These are phyloP conservation scores for Tenthredo distinguenda DNA, from an alignment of 2,888 invertebrate genomes.

Conservation along the genomic window DNA sequence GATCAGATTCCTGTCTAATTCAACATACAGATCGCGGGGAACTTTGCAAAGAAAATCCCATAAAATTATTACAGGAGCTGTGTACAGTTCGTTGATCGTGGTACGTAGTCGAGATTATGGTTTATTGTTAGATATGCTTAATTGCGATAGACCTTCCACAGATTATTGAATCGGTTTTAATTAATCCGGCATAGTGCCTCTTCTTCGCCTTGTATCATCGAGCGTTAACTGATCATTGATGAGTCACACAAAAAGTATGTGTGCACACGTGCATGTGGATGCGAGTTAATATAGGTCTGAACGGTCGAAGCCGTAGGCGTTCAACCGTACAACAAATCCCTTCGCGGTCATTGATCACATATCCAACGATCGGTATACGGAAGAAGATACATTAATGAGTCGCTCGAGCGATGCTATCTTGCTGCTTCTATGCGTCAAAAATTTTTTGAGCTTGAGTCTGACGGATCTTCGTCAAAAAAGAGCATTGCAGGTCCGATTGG, in stretches of 20 bases:
- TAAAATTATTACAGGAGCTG: neutral
- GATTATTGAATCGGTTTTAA: conserved; percentile 22
- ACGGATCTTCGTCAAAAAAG: neutral
- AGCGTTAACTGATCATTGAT: conserved; percentile 21
- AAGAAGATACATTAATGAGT: conserved; percentile 15
- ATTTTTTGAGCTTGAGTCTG: neutral
- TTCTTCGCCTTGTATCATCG: neutral
- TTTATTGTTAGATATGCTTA: neutral
- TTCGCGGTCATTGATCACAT: conserved; percentile 40
- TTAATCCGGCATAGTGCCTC: neutral
- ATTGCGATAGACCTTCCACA: neutral
- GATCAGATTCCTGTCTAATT: neutral
- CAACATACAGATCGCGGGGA: neutral
- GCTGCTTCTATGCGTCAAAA: neutral
- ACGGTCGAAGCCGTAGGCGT: neutral
- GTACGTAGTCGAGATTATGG: neutral
- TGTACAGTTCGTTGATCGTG: neutral
- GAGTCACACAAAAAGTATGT: neutral
- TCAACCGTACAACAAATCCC: conserved; percentile 16
- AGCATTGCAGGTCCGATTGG: neutral
- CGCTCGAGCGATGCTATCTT: neutral
- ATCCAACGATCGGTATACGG: conserved; percentile 7
- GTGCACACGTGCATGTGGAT: neutral
- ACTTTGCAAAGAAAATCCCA: neutral
- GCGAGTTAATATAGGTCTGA: neutral